Conservation (phyloP, 2,797 vertebrate species). For the Myotis findleyi region DNA sequence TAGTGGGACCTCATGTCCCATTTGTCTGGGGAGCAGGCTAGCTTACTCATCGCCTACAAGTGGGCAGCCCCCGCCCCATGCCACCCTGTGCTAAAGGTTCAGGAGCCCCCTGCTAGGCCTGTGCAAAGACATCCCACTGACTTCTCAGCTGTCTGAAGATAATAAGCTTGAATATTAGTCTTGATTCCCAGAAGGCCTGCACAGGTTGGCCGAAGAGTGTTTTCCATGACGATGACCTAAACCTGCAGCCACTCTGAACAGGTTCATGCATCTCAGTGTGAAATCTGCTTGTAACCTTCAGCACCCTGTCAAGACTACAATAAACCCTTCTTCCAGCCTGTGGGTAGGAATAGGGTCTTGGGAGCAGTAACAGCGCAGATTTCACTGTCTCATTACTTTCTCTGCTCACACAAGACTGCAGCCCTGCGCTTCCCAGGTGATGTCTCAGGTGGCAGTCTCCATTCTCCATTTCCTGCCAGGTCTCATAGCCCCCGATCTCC, state of each 20-base stretch:
- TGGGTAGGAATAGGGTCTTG: not conserved
- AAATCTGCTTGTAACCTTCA: not conserved
- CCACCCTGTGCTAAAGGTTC: not conserved
- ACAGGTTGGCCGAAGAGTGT: not conserved
- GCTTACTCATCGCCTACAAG: too few species aligned
- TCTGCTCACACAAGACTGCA: not conserved
- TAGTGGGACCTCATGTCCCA: not conserved
- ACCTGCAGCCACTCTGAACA: not conserved
- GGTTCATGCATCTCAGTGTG: not conserved
- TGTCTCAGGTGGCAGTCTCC: not conserved
- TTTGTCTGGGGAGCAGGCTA: not conserved
- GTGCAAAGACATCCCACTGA: not conserved
- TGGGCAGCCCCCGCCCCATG: not conserved
- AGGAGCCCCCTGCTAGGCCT: not conserved
- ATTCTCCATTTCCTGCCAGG: not conserved
- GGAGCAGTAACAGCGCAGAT: not conserved
- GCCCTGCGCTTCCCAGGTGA: not conserved
- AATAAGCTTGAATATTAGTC: not conserved
- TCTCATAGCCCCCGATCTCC: not conserved
- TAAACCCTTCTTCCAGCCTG: not conserved
- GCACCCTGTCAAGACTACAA: not conserved
- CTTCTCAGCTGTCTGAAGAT: not conserved
- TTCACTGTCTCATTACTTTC: not conserved
- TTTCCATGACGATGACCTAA: not conserved
- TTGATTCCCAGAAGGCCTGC: not conserved